These are phyloP conservation scores for Ctenopoma kingsleyae DNA, from an alignment of 2,797 vertebrate species.

Conservation along the genomic window DNA sequence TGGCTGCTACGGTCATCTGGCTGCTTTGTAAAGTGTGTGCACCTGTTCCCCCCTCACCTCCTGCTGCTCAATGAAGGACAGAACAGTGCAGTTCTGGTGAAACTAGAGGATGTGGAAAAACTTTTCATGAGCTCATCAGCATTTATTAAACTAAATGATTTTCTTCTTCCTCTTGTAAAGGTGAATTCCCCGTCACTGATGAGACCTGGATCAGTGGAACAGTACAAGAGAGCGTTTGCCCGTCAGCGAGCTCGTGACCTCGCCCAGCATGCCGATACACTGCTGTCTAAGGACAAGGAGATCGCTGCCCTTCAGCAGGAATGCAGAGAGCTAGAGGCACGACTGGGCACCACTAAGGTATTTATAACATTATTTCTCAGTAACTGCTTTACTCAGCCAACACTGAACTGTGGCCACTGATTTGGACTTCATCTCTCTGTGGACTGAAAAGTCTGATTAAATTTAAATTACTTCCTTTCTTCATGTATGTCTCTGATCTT, in stretches of 20 bases:
- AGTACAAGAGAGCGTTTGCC: slow-evolving; percentile 93
- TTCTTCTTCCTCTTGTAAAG: slow-evolving; percentile 69
- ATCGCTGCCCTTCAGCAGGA: slow-evolving; percentile 92
- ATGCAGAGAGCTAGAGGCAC: slow-evolving; percentile 90
- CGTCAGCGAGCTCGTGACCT: slow-evolving; percentile 93
- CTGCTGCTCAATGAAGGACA: slow-evolving; percentile 18
- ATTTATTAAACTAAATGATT: not conserved
- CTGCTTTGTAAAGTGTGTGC: slow-evolving; percentile 21
- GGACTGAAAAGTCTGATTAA: not conserved
- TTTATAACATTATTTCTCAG: slow-evolving; percentile 6
- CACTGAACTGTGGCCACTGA: not conserved
- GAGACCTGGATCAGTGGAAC: slow-evolving; percentile 88
- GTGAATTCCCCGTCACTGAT: slow-evolving; percentile 88
- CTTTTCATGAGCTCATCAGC: not conserved
- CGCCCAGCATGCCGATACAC: slow-evolving; percentile 92
- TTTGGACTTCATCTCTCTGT: not conserved
- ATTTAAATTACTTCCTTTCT: not conserved
- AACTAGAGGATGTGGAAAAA: not conserved
- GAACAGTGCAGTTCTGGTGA: not conserved
- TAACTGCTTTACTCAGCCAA: not conserved
- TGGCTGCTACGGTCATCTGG: slow-evolving; percentile 21
- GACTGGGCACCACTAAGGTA: slow-evolving; percentile 89
- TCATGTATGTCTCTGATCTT: not conserved
- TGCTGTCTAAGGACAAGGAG: slow-evolving; percentile 96
- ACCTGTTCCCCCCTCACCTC: slow-evolving; percentile 47